Conservation (phyloP, 2,797 vertebrate genomes). For the Pristis pectinata region DNA sequence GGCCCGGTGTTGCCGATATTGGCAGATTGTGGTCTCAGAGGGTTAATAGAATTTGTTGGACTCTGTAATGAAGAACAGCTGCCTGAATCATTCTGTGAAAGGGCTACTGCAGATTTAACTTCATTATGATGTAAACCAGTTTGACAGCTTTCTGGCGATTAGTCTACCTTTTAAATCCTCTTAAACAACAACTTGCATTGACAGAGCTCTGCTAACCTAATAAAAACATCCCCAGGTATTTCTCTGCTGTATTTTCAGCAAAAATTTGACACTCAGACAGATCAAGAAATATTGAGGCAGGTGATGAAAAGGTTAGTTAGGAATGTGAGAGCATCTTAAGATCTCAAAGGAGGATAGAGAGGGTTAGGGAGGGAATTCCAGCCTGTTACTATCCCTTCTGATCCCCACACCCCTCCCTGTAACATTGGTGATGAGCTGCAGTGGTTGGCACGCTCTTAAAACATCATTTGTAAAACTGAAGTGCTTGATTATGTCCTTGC, state of each 20-base stretch:
- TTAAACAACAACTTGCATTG: neutral
- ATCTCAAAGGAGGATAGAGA: neutral
- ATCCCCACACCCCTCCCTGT: too few relatives aligned
- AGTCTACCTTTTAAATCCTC: neutral
- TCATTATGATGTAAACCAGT: neutral
- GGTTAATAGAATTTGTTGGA: slow-evolving; percentile 7
- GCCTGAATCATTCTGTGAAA: neutral
- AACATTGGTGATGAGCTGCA: too few relatives aligned
- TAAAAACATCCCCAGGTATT: neutral
- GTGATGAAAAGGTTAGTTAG: too few relatives aligned
- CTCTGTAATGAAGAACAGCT: neutral
- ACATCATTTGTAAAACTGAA: neutral
- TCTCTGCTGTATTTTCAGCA: neutral
- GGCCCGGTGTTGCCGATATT: too few relatives aligned
- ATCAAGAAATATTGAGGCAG: too few relatives aligned
- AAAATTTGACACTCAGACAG: neutral
- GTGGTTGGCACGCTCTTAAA: too few relatives aligned
- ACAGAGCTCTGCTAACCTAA: neutral
- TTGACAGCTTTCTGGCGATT: neutral
- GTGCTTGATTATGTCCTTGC: neutral
- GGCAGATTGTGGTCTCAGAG: neutral
- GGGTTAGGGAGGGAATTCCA: neutral
- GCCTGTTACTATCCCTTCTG: too few relatives aligned
- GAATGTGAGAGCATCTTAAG: neutral
- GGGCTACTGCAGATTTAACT: neutral